Percentiles rank a stretch among this genome's conserved stretches.
These are phyloP conservation scores for Pseudopodoces humilis DNA, from an alignment of 2,113 vertebrate species.

Conservation along the genomic window DNA sequence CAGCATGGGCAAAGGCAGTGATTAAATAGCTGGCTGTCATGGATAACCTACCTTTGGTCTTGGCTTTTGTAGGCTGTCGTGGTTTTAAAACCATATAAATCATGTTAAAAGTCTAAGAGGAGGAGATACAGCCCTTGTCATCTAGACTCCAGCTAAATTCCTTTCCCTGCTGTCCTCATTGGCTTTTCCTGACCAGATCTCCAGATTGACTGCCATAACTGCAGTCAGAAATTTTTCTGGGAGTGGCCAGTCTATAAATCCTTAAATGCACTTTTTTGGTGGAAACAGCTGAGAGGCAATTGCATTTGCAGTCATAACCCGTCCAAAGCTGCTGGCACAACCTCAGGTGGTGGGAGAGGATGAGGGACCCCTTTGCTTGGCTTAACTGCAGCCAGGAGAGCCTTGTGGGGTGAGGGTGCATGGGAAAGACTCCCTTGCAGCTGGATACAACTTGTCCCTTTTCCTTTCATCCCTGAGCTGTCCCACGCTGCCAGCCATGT, in stretches of 20 bases:
- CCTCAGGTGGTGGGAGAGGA: background rate
- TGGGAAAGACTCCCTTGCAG: background rate
- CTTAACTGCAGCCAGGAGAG: background rate
- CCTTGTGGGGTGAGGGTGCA: background rate
- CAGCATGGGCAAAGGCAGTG: background rate
- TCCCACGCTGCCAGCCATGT: rapidly evolving
- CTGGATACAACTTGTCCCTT: background rate
- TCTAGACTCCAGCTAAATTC: background rate
- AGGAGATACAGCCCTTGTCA: background rate
- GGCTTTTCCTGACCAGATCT: background rate
- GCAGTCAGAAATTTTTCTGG: background rate
- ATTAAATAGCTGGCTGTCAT: background rate
- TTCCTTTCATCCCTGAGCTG: background rate
- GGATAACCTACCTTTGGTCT: background rate
- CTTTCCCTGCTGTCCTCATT: background rate
- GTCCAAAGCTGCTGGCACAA: background rate
- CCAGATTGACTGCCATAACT: background rate
- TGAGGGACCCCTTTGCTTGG: background rate
- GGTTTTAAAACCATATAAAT: background rate
- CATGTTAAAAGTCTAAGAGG: background rate
- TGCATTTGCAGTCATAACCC: background rate
- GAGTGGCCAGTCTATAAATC: background rate
- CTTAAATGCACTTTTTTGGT: background rate
- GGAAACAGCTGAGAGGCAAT: background rate
- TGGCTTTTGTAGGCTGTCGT: background rate